Evolutionary conservation across 2,113 vertebrate genomes (phyloP).

Genomic region (Odocoileus virginianus): DNA sequence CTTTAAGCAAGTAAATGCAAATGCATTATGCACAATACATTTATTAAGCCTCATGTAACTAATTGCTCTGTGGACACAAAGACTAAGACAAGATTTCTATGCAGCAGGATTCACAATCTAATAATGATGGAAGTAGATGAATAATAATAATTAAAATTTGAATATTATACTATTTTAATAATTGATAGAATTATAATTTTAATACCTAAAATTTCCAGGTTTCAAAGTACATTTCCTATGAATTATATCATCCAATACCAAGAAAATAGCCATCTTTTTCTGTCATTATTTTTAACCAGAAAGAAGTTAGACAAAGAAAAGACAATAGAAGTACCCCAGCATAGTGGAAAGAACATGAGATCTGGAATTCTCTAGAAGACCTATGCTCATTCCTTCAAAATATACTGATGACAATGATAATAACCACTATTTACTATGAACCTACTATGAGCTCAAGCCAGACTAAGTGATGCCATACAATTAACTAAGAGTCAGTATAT

Average conservation of each 20-base stretch:
- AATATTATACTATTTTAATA: not conserved
- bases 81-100: not conserved
- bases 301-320: not conserved
- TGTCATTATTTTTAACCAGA: slow-evolving; percentile 2
- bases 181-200: not conserved
- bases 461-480: not conserved
- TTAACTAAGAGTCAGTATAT: not conserved
- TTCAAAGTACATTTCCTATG: not conserved
- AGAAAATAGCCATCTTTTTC: not conserved
- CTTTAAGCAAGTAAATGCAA: not conserved
- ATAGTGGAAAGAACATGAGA: not conserved
- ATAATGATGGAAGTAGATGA: not conserved
- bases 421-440: not conserved
- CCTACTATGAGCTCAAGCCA: not conserved
- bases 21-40: not conserved
- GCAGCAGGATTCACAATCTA: not conserved
- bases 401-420: not conserved
- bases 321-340: not conserved
- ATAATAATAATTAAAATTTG: not conserved
- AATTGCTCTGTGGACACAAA: not conserved
- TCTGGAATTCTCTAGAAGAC: not conserved
- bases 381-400: not conserved
- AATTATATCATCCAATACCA: not conserved
- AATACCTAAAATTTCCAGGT: not conserved
- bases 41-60: not conserved